Conservation (phyloP, 1,140 invertebrate genomes). For the Latrodectus geometricus region DNA sequence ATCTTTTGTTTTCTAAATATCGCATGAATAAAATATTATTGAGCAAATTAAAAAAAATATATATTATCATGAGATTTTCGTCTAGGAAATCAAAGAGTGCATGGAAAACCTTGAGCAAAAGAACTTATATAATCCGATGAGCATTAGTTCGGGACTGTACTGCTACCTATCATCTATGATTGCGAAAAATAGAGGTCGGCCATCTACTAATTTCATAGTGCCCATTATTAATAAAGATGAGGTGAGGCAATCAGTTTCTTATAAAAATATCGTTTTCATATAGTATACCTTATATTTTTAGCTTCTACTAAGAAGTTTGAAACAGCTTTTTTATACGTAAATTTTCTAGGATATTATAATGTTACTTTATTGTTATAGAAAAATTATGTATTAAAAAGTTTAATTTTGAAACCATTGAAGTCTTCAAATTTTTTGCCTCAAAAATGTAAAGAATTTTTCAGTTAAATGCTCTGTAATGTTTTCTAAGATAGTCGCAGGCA, state of each 20-base stretch:
- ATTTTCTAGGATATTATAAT: no score
- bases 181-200: constrained; percentile 1
- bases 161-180: constrained; percentile 4
- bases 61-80: not conserved
- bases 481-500: no score
- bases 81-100: constrained; percentile 27
- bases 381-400: not conserved
- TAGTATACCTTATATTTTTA: no score
- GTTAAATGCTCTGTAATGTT: no score
- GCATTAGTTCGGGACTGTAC: constrained; percentile 23
- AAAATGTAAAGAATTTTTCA: no score
- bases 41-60: no score
- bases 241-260: constrained; percentile 1
- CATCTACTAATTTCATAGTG: constrained; percentile 15
- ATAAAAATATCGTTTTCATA: not conserved
- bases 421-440: no score
- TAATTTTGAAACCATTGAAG: no score
- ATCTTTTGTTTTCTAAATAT: no score
- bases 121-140: constrained; percentile 29
- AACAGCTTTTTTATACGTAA: no score
- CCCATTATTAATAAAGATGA: constrained; percentile 4
- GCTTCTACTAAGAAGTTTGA: no score
- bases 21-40: no score
- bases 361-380: not conserved
- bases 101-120: constrained; percentile 11